Conservation (phyloP, 2,888 invertebrate species). For the Hypomecis punctinalis region DNA sequence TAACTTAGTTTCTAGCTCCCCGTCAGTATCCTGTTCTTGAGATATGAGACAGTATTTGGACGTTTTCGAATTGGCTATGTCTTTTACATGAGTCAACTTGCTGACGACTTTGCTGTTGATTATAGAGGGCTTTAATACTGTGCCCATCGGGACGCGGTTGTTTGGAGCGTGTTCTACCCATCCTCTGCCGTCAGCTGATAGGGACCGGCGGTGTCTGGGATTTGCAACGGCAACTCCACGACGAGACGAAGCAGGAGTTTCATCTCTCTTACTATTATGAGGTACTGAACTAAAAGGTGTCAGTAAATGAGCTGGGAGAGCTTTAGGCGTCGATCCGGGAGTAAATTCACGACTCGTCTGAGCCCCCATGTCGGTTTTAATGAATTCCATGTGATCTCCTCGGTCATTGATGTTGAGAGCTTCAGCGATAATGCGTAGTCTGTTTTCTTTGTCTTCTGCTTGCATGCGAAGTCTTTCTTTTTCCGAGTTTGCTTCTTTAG, state of each 20-base stretch:
- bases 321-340: constrained; percentile 76
- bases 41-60: constrained; percentile 97
- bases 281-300: constrained; percentile 72
- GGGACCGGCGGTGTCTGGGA: constrained; percentile 91
- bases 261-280: constrained; percentile 56
- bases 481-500: constrained; percentile 85
- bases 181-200: constrained; percentile 89
- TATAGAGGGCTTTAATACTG: constrained; percentile 94
- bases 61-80: constrained; percentile 88
- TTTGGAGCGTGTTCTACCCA: constrained; percentile 97
- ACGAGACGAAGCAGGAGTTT: constrained; percentile 70
- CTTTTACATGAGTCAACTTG: constrained; percentile 91
- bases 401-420: constrained; percentile 62
- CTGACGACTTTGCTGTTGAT: constrained; percentile 93
- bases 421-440: constrained; percentile 75
- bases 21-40: constrained; percentile 96
- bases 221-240: constrained; percentile 89
- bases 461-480: constrained; percentile 69
- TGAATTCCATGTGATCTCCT: constrained; percentile 59
- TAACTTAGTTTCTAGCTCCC: constrained; percentile 96
- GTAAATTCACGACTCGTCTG: constrained; percentile 74
- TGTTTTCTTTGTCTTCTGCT: constrained; percentile 76
- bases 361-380: constrained; percentile 66
- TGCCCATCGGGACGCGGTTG: constrained; percentile 92
- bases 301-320: constrained; percentile 74